Conservation (phyloP, 64 coral and sea anemone species). For the Astreopora myriophthalma region DNA sequence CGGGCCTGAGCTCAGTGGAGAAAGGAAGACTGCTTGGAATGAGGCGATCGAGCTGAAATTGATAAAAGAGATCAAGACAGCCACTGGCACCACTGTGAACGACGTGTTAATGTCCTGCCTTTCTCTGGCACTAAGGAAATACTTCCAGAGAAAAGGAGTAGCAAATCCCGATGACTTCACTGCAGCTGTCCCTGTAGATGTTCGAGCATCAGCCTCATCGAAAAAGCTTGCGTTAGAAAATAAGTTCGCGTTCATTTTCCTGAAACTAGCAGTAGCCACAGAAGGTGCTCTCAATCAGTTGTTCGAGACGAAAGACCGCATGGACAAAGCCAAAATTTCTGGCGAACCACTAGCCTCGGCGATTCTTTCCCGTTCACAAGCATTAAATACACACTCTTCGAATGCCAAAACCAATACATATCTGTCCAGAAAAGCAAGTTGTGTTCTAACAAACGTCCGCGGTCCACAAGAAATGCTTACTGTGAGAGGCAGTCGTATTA, state of each 20-base stretch:
- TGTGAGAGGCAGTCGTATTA: conserved; percentile 51
- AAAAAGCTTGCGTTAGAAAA: conserved; percentile 71
- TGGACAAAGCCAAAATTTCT: conserved; percentile 80
- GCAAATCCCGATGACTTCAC: conserved; percentile 71
- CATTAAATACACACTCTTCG: conserved; percentile 59
- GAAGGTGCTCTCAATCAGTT: conserved; percentile 57
- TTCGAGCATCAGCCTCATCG: conserved; percentile 23
- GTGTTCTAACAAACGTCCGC: conserved; percentile 95
- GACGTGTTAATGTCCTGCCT: conserved; percentile 89
- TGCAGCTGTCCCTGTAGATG: conserved; percentile 84
- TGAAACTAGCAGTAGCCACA: conserved; percentile 56
- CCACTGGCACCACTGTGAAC: conserved; percentile 87
- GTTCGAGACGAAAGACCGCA: conserved; percentile 73
- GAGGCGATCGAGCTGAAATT: conserved; percentile 69
- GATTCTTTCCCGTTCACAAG: conserved; percentile 38
- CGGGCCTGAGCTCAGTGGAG: conserved; percentile 69
- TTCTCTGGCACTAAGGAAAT: conserved; percentile 70
- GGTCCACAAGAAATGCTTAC: conserved; percentile 61
- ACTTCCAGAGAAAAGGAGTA: conserved; percentile 77
- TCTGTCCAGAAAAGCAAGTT: conserved; percentile 54
- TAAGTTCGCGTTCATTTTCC: conserved; percentile 78
- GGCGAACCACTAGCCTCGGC: conserved; percentile 81
- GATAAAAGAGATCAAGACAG: conserved; percentile 81
- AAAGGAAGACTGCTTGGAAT: conserved; percentile 81
- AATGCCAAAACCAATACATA: conserved; percentile 8